Base-by-base conservation (phyloP, 2,888 invertebrate species). In the Aelia acuminata region DNA sequence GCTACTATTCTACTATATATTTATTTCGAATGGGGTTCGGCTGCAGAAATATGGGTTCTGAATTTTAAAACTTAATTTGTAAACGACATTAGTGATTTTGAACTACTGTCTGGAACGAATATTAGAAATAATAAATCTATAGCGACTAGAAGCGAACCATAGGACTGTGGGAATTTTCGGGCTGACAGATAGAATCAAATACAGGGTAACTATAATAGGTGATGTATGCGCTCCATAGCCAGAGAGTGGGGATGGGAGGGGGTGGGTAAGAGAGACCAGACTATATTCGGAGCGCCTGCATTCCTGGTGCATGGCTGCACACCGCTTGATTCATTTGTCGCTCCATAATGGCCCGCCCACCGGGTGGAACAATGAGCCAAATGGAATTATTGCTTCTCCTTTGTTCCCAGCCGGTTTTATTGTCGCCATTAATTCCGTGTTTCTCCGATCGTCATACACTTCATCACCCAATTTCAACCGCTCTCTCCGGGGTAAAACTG, bases 331-430 rank as follows among this genome's bases (percentile, higher is more conserved):
- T 39, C 85, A 39, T 39, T 39, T 85, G 49, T 50, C 48, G 31
- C 53, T 35, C n/a, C 35, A 53, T 39, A 85, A 39, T n/a, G 39
- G 31, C 35, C 50, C 18, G n/a, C 22, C 50, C 39, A 50, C 35
- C 85, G 39, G 13, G 22, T 53, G 50, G 50, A 53, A 85, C 85
- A 85, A 85, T 85, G 53, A n/a, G 13, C 53, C 53, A 85, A 85
- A 85, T 85, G 85, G 85, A 85, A 85, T 85, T 85, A 85, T 84
- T 47, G 50, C 53, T 50, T 39, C 53, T 53, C 50, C 50, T 53
- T 53, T 53, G 85, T 84, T 50, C 84, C 49, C 49, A 26, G n/a
- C 43, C 43, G 22, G 80, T 80, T 80, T 80, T 80, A 80, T 80
- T 80, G 80, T 80, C 22, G 43, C n/a, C 80, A 80, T 80, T 80